A percentile compares a stretch with the other conserved stretches of the same genome.
These are phyloP conservation scores for Cephus sareptanus DNA, from an alignment of 2,888 invertebrate genomes.

Conservation along the genomic window DNA sequence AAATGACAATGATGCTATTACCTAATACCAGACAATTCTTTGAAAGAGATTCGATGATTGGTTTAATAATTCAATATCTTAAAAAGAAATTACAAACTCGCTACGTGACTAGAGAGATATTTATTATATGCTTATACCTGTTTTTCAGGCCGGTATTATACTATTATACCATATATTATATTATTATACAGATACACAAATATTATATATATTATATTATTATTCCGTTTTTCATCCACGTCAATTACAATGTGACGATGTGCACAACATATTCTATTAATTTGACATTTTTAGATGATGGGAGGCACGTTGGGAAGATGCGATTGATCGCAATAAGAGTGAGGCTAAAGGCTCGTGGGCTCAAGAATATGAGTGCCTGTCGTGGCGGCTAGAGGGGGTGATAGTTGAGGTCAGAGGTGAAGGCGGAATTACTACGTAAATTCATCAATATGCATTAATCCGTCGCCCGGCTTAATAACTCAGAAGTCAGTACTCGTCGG, in stretches of 20 bases:
- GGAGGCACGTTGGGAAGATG: not conserved
- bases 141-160: not conserved
- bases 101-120: not conserved
- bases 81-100: not conserved
- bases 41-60: too few relatives aligned
- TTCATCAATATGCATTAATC: constrained; percentile 2
- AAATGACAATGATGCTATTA: too few relatives aligned
- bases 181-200: not conserved
- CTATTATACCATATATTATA: too few relatives aligned
- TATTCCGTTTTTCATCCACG: not conserved
- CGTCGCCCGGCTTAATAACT: not conserved
- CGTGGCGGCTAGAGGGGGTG: not conserved
- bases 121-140: not conserved
- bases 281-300: not conserved
- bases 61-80: not conserved
- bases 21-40: not conserved
- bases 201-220: not conserved
- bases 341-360: not conserved
- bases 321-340: not conserved
- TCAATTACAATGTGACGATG: not conserved
- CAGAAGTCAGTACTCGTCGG: not conserved
- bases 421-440: not conserved
- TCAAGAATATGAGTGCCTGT: not conserved
- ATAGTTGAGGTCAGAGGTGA: not conserved
- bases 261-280: not conserved